Percentiles rank a stretch among this genome's conserved stretches.
Conservation (phyloP, 2,888 invertebrate species). For the Syritta pipiens region DNA sequence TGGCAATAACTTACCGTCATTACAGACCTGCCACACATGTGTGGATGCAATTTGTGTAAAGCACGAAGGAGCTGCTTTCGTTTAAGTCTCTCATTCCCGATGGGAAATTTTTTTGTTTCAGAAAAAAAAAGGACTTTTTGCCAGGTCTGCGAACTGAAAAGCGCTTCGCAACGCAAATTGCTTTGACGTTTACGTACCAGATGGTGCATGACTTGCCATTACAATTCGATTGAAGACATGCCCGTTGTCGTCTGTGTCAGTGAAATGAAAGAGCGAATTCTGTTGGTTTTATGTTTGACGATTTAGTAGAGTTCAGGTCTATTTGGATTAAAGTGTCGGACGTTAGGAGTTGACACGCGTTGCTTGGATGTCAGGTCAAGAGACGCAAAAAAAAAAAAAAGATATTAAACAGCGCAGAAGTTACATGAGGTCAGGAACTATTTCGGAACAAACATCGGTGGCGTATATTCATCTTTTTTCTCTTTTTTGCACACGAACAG, state of each 20-base stretch:
- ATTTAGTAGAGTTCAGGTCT: no score
- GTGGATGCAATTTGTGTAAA: slow-evolving; percentile 20
- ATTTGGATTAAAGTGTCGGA: no score
- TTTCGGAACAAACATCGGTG: no score
- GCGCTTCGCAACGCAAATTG: slow-evolving; percentile 20
- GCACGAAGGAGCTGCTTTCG: background rate
- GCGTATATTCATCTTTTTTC: background rate
- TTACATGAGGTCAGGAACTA: no score
- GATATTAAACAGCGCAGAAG: no score
- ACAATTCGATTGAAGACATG: slow-evolving; percentile 19
- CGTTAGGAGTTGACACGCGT: no score
- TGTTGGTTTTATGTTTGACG: no score
- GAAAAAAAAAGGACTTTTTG: background rate
- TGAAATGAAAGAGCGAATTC: no score
- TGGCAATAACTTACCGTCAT: background rate
- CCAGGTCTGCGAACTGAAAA: slow-evolving; percentile 7
- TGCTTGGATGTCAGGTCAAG: no score
- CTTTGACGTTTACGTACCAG: slow-evolving; percentile 39
- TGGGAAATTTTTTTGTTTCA: no score
- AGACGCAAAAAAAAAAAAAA: no score
- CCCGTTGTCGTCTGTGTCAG: background rate
- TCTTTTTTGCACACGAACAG: background rate
- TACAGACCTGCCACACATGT: slow-evolving; percentile 11
- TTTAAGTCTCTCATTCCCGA: background rate
- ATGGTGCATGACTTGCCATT: slow-evolving; percentile 21